Evolutionary conservation across 2,888 invertebrate species (phyloP).

Genomic region (Cryptophagus acutangulus): DNA sequence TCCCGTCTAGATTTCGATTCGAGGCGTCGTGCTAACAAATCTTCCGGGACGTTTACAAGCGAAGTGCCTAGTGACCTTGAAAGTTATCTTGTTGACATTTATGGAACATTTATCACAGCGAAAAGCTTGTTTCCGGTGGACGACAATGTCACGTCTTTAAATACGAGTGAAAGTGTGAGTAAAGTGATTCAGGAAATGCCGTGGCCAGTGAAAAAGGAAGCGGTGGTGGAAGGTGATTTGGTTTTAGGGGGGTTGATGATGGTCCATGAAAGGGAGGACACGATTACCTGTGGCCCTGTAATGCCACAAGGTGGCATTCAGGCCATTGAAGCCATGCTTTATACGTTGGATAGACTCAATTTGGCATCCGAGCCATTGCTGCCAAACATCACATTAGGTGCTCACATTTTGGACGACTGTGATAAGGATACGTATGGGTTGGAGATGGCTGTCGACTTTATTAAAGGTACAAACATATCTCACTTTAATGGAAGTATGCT

Average conservation of each 20-base stretch:
- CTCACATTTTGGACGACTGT: slow-evolving; percentile 88
- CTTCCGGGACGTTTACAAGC: slow-evolving; percentile 4
- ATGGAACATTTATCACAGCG: slow-evolving; percentile 1
- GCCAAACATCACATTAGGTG: slow-evolving; percentile 77
- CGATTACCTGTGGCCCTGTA: slow-evolving; percentile 82
- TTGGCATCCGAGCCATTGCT: slow-evolving; percentile 60
- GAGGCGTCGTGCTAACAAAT: neutral
- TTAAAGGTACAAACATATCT: slow-evolving; percentile 77
- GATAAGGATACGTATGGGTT: slow-evolving; percentile 94
- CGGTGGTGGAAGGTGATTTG: slow-evolving; percentile 81
- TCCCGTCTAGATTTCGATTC: slow-evolving; percentile 12
- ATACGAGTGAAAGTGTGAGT: slow-evolving; percentile 16
- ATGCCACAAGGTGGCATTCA: slow-evolving; percentile 91
- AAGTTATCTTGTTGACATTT: neutral
- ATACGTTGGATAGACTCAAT: slow-evolving; percentile 79
- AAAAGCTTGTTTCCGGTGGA: slow-evolving; percentile 7
- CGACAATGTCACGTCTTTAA: slow-evolving; percentile 11
- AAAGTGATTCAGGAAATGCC: slow-evolving; percentile 32
- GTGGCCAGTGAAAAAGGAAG: slow-evolving; percentile 84
- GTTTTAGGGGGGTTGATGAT: slow-evolving; percentile 91
- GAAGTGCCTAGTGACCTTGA: slow-evolving; percentile 3
- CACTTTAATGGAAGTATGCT: too few relatives aligned
- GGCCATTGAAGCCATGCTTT: slow-evolving; percentile 88
- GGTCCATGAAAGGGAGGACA: slow-evolving; percentile 88
- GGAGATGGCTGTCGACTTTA: slow-evolving; percentile 94